Base-by-base conservation (phyloP, 2,888 invertebrate genomes). In the Harpalus rufipes region DNA sequence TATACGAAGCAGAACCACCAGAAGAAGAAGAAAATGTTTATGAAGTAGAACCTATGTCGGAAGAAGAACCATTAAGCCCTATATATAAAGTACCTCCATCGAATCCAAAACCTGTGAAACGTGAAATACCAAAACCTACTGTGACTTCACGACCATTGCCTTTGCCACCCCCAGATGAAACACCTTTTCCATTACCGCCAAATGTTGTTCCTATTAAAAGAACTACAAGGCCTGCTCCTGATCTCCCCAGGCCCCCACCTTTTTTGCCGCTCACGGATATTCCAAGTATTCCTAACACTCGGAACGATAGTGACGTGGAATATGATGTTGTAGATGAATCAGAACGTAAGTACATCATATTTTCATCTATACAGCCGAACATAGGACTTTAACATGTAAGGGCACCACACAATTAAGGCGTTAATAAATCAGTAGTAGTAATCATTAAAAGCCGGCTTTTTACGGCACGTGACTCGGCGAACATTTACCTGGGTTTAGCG, bases 271-370 rank as follows among this genome's bases (percentile, higher is more conserved):
- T 39, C 32, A 32, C 32, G 32, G 32, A 32, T 32, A 32, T 32
- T n/a, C 21, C 78, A n/a, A 7, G 7, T 32, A 32, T 78, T 14
- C 58, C 78, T 21, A 16, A 39, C 10, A 16, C 41, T 41, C 16
- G 18, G 41, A 14, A 79, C 32, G 32, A 61, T 61, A 82, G 85
- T 25, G 82, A 85, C 12, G 84, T 81, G 7, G 63, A 51, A 72
- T 85, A 85, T 59, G 78, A 81, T 21, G 1, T 21, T n/a, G 78
- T 85, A 51, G 18, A 51, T 18, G 51, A 74, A 84, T 6, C 21
- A 82, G 14, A 76, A 10, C 58, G 56, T 84, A 79, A 84, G 68
- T 82, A 51, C 1, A 51, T 51, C 10, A 12, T 51, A 8, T 51
- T 0, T 10, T 51, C 44, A 32, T 32, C 6, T 51, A 12, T 12